A percentile compares a stretch with the other conserved stretches of the same genome.
Evolutionary conservation across 2,797 vertebrate species (phyloP).

Genomic region (Vespertilio murinus): DNA sequence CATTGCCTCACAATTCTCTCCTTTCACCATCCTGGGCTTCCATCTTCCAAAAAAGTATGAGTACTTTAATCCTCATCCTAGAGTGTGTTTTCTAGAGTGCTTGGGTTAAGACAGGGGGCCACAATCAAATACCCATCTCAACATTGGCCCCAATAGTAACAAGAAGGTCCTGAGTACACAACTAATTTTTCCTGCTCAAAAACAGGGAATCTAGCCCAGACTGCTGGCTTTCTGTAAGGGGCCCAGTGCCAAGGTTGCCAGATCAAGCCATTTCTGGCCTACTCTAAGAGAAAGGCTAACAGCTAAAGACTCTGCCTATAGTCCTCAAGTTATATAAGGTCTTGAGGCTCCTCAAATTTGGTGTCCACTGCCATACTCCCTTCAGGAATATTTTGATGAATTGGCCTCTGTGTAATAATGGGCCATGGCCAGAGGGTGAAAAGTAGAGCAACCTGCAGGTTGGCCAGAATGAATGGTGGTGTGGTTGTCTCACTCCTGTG

Average conservation of each 20-base stretch:
- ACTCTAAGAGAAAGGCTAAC: not conserved
- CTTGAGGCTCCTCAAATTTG: not conserved
- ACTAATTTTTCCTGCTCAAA: not conserved
- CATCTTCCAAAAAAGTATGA: not conserved
- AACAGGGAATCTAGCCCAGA: not conserved
- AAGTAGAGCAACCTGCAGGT: not conserved
- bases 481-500: not conserved
- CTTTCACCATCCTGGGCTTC: not conserved
- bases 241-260: not conserved
- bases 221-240: not conserved
- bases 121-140: not conserved
- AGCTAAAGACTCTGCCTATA: not conserved
- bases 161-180: not conserved
- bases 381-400: not conserved
- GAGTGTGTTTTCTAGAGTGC: not conserved
- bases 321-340: not conserved
- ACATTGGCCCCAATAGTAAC: not conserved
- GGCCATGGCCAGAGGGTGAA: not conserved
- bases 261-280: not conserved
- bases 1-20: not conserved
- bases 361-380: not conserved
- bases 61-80: not conserved
- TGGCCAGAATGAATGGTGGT: not conserved
- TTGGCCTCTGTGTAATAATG: not conserved
- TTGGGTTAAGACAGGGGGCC: not conserved